phyloP scores from a whole-genome alignment of 2,113 vertebrate species.

The Miniopterus natalensis region DNA sequence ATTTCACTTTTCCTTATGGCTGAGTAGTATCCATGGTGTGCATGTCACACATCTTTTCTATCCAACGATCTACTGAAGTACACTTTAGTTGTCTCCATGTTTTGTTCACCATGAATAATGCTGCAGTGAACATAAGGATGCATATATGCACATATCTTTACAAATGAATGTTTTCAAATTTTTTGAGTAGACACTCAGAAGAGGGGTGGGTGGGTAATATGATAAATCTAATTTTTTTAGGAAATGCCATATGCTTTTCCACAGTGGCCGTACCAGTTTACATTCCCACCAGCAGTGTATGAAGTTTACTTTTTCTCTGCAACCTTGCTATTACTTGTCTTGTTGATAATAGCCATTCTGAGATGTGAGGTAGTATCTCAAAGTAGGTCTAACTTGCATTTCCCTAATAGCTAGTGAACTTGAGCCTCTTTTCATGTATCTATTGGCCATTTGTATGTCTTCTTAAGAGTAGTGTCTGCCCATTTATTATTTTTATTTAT shows the following conservation, averaged over 20 bases:
- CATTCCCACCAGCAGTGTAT: not conserved
- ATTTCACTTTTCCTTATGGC: not conserved
- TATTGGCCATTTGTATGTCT: not conserved
- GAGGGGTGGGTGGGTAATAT: not conserved
- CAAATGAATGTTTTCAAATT: not conserved
- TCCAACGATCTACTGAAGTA: not conserved
- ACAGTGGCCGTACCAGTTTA: not conserved
- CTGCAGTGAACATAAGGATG: not conserved
- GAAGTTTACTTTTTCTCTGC: not conserved
- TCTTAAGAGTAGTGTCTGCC: not conserved
- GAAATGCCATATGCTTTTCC: not conserved
- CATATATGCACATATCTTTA: not conserved
- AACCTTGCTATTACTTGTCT: not conserved
- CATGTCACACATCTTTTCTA: not conserved
- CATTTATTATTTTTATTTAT: not conserved
- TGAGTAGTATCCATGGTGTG: not conserved
- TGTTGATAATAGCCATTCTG: not conserved
- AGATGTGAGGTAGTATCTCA: not conserved
- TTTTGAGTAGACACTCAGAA: not conserved
- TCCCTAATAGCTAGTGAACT: not conserved
- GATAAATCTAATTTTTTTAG: not conserved
- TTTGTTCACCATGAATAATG: not conserved
- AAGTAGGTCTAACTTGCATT: not conserved
- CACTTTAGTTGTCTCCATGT: not conserved
- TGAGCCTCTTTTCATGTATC: not conserved